Conservation (phyloP, 1,140 invertebrate genomes). For the Bombus sylvicola region DNA sequence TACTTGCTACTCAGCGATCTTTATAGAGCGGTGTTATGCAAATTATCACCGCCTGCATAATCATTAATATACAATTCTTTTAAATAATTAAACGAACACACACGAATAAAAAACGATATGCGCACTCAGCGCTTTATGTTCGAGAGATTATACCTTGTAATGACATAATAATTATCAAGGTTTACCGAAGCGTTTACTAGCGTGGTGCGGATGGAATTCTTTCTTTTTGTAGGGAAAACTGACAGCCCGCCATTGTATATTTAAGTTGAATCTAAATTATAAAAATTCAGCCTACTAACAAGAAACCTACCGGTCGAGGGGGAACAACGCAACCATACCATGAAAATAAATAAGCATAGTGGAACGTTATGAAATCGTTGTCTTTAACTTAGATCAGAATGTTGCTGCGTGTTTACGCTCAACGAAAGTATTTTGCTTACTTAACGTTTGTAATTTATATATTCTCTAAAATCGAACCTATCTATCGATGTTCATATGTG, state of each 20-base stretch:
- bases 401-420: background rate
- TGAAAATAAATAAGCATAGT: conserved; percentile 31
- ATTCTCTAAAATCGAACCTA: background rate
- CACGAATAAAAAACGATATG: background rate
- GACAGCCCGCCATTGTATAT: background rate
- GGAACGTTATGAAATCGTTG: conserved; percentile 24
- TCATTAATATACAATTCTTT: conserved; percentile 25
- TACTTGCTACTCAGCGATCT: background rate
- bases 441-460: background rate
- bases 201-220: background rate
- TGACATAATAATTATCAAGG: conserved; percentile 25
- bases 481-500: background rate
- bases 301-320: conserved; percentile 9
- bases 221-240: background rate
- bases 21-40: conserved; percentile 35
- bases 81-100: conserved; percentile 31
- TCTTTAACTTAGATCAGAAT: conserved; percentile 8
- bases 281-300: conserved; percentile 24
- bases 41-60: conserved; percentile 34
- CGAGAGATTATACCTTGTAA: conserved; percentile 4
- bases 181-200: conserved; percentile 1
- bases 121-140: background rate
- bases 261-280: conserved; percentile 33
- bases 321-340: conserved; percentile 6
- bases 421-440: conserved; percentile 16